phyloP scores from a whole-genome alignment of 1,140 invertebrate species.

The Drosophila baimaii region DNA sequence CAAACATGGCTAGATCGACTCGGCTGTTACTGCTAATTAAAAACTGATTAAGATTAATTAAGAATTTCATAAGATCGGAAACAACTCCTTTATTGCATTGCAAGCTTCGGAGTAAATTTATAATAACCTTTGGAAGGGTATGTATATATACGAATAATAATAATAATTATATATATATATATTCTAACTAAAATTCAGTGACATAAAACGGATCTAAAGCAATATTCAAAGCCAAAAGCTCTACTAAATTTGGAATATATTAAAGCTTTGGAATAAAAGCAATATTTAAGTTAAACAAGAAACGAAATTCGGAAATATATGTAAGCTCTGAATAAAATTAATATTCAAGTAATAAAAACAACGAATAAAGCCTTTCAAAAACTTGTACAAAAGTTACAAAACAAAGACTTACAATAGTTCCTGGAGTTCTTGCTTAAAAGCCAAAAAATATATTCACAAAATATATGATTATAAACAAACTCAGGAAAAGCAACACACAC shows the following conservation, averaged over 20 bases:
- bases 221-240: neutral
- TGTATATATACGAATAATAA: too few relatives aligned
- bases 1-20: too few relatives aligned
- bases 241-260: neutral
- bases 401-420: neutral
- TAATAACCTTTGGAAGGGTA: too few relatives aligned
- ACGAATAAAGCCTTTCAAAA: too few relatives aligned
- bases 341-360: too few relatives aligned
- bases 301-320: neutral
- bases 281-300: neutral
- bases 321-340: neutral
- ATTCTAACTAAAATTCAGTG: neutral
- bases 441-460: slow-evolving; percentile 8
- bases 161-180: too few relatives aligned
- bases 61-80: too few relatives aligned
- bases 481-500: slow-evolving; percentile 8
- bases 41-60: too few relatives aligned
- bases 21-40: too few relatives aligned
- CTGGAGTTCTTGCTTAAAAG: neutral
- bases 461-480: neutral
- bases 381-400: neutral
- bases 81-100: too few relatives aligned
- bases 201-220: neutral
- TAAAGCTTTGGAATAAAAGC: neutral
- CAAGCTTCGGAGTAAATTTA: too few relatives aligned